Base-by-base conservation (phyloP, 2,888 invertebrate genomes). In the Boloria euphrosyne region DNA sequence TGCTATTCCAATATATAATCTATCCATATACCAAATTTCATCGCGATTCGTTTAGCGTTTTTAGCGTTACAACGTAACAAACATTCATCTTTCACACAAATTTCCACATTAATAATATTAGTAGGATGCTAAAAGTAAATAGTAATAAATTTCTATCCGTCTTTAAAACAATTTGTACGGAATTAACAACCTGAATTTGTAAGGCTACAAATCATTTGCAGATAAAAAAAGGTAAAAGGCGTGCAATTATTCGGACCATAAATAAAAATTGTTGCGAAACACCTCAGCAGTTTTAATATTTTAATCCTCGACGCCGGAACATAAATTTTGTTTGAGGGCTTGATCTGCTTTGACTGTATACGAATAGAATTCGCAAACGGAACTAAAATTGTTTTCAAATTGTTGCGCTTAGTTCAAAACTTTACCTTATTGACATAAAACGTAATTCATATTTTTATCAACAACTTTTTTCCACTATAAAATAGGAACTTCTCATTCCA, bases 201-300 rank as follows among this genome's bases (percentile, higher is more conserved):
- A 73, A 71, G 69, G 74, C 80, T 78, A 87, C 84, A 86, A 87
- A 87, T 87, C 86, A 86, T 77, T 71, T 72, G 75, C 72, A 70
- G 73, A 72, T 78, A 81, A 78, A 78, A 83, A 79, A 64, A 78
- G 76, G 76, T 76, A 78, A 82, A 81, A 80, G 73, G 76, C 71
- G 76, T 78, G 76, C 85, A 85, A 86, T 86, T 84, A 83, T 83
- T 81, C 79, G 65, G 73, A 79, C 79, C 78, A 81, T 87, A 88
- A 88, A 88, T 88, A 86, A 86, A 85, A 86, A 83, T 82, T 80
- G 82, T 80, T 78, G 77, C 77, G 77, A 78, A 86, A 85, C 86
- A 87, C 86, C 86, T 88, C 87, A 87, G 86, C 87, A 86, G 82
- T 87, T 87, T 87, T 87, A 85, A 87, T 86, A 87, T 86, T 87